These are phyloP conservation scores for pig (Sus scrofa) DNA, from an alignment of 2,113 vertebrate genomes.

Conservation along the genomic window DNA sequence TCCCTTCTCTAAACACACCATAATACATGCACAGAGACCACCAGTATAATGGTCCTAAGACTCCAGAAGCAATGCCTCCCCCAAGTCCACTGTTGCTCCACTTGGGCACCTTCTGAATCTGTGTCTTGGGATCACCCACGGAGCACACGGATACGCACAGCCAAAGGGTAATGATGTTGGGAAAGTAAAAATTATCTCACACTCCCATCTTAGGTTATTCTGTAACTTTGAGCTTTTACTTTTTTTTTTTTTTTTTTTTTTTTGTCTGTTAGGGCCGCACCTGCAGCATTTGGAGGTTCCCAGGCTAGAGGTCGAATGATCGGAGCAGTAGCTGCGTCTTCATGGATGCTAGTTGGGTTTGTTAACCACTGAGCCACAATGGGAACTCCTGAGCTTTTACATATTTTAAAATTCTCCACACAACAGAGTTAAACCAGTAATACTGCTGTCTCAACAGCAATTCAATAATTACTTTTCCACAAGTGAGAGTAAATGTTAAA, in stretches of 20 bases:
- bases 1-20: neutral
- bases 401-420: slow-evolving; percentile 44
- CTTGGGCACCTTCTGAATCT: neutral
- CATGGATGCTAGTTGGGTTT: too few relatives aligned
- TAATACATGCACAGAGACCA: neutral
- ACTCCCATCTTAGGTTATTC: slow-evolving; percentile 19
- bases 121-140: neutral
- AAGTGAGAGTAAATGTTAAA: slow-evolving; percentile 40
- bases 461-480: slow-evolving; percentile 59
- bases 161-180: neutral
- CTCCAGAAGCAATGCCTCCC: neutral
- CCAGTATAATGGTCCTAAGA: neutral
- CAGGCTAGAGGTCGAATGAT: too few relatives aligned
- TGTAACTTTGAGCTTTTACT: neutral
- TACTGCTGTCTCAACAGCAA: slow-evolving; percentile 12
- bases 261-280: too few relatives aligned
- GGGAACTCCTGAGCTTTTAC: neutral
- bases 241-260: too few relatives aligned
- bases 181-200: neutral
- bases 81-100: neutral
- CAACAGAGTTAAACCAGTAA: slow-evolving; percentile 35
- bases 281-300: too few relatives aligned
- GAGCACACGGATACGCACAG: neutral
- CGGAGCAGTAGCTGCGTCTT: too few relatives aligned
- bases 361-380: too few relatives aligned